phyloP scores from a whole-genome alignment of 2,797 vertebrate genomes.

The Hemitrygon akajei region DNA sequence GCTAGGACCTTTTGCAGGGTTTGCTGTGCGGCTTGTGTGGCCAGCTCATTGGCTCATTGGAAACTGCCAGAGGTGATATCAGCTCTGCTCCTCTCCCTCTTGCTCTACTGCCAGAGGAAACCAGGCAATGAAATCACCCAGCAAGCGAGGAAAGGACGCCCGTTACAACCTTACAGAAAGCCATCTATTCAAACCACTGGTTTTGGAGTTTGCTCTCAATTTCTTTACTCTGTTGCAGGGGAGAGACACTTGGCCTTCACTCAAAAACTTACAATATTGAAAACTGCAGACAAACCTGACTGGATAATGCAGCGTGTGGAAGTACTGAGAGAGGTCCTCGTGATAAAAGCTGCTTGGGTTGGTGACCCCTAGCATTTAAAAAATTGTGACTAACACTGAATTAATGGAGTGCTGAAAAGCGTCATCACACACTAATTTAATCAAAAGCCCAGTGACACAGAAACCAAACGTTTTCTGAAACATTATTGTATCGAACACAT shows the following conservation, averaged over 20 bases:
- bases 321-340: background rate
- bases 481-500: background rate
- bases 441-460: background rate
- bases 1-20: background rate
- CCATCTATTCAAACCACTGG: background rate
- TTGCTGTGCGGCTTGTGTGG: background rate
- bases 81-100: background rate
- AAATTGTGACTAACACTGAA: background rate
- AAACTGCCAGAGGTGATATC: background rate
- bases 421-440: background rate
- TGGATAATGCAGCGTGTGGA: background rate
- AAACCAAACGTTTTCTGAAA: conserved; percentile 10
- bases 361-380: background rate
- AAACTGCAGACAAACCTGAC: conserved; percentile 10
- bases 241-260: background rate
- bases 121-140: conserved; percentile 5
- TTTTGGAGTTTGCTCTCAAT: background rate
- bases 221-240: background rate
- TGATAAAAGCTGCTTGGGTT: conserved; percentile 21
- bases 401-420: background rate
- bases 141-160: background rate
- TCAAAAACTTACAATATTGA: background rate
- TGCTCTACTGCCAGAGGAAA: background rate
- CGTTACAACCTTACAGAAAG: background rate
- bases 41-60: too few relatives aligned